phyloP scores from a whole-genome alignment of 2,797 vertebrate species.

The Cottoperca gobio region DNA sequence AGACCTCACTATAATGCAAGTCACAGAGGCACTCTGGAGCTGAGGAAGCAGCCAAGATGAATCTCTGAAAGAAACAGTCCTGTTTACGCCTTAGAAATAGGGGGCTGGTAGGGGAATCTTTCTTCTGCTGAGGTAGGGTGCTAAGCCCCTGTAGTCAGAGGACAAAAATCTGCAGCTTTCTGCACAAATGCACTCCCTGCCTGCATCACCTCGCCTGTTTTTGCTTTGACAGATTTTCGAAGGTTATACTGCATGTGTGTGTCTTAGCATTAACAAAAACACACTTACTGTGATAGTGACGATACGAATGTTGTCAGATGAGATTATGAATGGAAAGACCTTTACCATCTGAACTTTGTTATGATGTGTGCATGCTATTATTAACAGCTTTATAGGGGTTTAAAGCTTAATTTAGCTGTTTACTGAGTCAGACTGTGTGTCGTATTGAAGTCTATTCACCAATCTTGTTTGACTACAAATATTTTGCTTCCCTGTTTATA shows the following conservation, averaged over 20 bases:
- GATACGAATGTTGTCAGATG: neutral
- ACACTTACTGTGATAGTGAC: neutral
- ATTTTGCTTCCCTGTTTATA: constrained; percentile 62
- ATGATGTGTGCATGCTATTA: neutral
- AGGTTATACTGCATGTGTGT: constrained; percentile 21
- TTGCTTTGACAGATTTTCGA: constrained; percentile 27
- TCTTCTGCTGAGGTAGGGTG: constrained; percentile 58
- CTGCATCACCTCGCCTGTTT: constrained; percentile 27
- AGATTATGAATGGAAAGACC: neutral
- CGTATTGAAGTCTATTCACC: constrained; percentile 26
- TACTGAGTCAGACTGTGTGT: constrained; percentile 4
- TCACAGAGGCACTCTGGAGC: constrained; percentile 76
- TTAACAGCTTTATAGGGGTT: constrained; percentile 12
- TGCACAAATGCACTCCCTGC: constrained; percentile 50
- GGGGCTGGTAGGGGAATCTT: constrained; percentile 52
- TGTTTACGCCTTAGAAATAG: constrained; percentile 74
- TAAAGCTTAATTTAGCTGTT: constrained; percentile 26
- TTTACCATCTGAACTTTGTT: neutral
- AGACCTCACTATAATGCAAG: constrained; percentile 80
- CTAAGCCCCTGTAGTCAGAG: constrained; percentile 48
- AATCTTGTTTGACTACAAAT: constrained; percentile 52
- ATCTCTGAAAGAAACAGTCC: constrained; percentile 75
- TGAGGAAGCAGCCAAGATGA: constrained; percentile 75
- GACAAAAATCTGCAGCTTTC: constrained; percentile 63
- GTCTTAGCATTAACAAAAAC: neutral